Base-by-base conservation (phyloP, 2,113 vertebrate species). In the Poicephalus gulielmi region DNA sequence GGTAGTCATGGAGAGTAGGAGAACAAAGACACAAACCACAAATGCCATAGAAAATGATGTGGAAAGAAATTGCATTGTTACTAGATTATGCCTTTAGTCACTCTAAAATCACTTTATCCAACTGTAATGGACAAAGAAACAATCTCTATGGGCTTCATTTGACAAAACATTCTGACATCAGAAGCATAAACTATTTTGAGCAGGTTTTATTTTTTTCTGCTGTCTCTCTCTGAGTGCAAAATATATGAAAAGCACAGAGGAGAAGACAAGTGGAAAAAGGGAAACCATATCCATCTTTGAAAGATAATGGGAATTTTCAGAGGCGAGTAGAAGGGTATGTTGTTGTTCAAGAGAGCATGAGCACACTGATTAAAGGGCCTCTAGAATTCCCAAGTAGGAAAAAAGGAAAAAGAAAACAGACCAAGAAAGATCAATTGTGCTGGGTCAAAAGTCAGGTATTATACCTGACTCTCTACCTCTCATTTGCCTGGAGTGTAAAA, bases 11-110 rank as follows among this genome's bases (percentile, higher is more conserved):
- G 94, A 97, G 75, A 52, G 85, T 30, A 64, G 84, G 66, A 74
- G 78, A 81, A 91, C 81, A 94, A 94, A 95, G 97, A 94, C 91
- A 71, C 43, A 95, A 96, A 88, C 89, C 24, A 78, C 31, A 96
- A 97, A 88, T 84, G 81, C 82, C 92, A 91, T 27, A 78, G 91
- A 86, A 97, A 84, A 93, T 90, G 47, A 82, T 43, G 30, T 88
- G 73, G 94, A 70, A 88, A 62, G 88, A 97, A 96, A 95, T 55
- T 90, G 86, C 12, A 63, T 88, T 95, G 43, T 83, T 92, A 83
- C 31, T 75, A 95, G 90, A 63, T 68, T 81, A 55, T 86, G 44
- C 57, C 71, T 96, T 95, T 75, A 93, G 91, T 89, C 67, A 92
- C 85, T 68, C n/a, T 39, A 81, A 88, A 97, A 86, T 87, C 20